Conservation (phyloP, 37 sponge, comb jelly and placozoan species). For the Beroe ovata region DNA sequence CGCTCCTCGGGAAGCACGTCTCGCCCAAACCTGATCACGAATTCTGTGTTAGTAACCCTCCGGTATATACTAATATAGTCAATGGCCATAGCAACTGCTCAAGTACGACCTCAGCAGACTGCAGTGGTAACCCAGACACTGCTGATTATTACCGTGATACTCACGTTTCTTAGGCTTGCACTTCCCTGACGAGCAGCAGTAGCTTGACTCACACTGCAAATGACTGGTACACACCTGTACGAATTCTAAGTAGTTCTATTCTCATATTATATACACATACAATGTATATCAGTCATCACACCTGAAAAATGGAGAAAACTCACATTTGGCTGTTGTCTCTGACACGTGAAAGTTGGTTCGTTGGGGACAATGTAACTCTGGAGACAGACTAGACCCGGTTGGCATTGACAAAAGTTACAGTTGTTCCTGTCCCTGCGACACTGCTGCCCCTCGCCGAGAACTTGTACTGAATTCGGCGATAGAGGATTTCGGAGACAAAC, state of each 20-base stretch:
- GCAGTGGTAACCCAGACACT: too few species aligned
- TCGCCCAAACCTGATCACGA: neutral
- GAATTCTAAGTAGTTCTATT: too few species aligned
- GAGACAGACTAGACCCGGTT: conserved; percentile 26
- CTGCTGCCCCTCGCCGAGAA: neutral
- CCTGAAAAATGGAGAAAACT: too few species aligned
- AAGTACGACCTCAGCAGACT: too few species aligned
- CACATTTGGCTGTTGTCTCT: neutral
- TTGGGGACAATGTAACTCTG: neutral
- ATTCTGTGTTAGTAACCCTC: too few species aligned
- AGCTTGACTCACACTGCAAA: neutral
- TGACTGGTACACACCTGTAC: neutral
- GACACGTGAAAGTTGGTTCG: conserved; percentile 20
- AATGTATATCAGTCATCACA: too few species aligned
- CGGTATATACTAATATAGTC: too few species aligned
- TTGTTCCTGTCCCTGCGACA: neutral
- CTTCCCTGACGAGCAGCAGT: neutral
- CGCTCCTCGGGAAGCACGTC: conserved; percentile 8
- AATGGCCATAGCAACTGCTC: too few species aligned
- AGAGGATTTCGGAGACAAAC: neutral
- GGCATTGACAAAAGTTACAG: conserved; percentile 11
- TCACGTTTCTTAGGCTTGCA: conserved; percentile 51
- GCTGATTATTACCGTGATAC: too few species aligned
- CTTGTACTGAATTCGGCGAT: neutral
- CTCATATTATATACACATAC: too few species aligned